These are phyloP conservation scores for Halcyon badia DNA, from an alignment of 2,797 vertebrate species.

Conservation along the genomic window DNA sequence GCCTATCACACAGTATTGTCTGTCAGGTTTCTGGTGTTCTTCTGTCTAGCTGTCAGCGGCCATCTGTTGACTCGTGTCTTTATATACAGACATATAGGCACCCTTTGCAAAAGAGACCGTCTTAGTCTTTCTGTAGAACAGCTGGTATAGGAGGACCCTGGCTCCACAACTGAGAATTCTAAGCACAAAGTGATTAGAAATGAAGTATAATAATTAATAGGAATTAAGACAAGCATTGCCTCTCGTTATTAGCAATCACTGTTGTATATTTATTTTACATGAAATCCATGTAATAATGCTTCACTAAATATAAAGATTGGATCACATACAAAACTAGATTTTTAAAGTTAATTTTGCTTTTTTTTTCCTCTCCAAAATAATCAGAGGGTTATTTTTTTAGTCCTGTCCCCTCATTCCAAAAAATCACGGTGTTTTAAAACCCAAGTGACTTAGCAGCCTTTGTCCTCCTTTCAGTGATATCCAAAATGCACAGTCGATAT, in stretches of 20 bases:
- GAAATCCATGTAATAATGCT: not conserved
- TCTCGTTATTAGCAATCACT: not conserved
- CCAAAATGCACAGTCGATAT: not conserved
- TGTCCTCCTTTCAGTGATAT: not conserved
- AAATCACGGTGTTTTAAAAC: not conserved
- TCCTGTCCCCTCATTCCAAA: not conserved
- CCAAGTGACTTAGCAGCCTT: not conserved
- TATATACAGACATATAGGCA: not conserved
- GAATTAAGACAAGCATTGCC: not conserved
- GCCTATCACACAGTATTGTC: not conserved
- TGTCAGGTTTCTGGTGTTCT: not conserved
- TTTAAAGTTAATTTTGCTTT: not conserved
- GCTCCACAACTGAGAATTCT: not conserved
- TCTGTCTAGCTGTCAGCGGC: not conserved
- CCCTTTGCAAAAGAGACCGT: not conserved
- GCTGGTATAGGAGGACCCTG: not conserved
- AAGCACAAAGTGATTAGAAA: not conserved
- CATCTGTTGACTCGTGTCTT: conserved; percentile 19
- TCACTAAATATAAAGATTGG: not conserved
- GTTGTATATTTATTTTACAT: not conserved
- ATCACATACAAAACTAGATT: not conserved
- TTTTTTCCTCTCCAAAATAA: not conserved
- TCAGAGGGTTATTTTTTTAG: not conserved
- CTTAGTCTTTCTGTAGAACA: not conserved
- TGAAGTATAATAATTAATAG: not conserved